These are phyloP conservation scores for Anodontia alba DNA, from an alignment of 2,888 invertebrate genomes.

Conservation along the genomic window DNA sequence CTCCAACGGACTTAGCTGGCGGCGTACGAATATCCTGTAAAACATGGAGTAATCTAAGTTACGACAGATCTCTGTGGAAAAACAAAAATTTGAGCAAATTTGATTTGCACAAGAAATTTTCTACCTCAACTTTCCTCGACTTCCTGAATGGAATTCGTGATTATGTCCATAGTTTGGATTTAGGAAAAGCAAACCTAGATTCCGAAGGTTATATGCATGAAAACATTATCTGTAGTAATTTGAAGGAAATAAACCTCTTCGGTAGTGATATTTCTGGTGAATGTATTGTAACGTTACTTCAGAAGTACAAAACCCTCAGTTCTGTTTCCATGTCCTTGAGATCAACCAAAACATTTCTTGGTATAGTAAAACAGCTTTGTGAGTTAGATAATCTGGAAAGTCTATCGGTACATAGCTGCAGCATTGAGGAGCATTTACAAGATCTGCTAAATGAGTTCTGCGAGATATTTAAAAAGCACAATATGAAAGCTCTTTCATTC, in stretches of 20 bases:
- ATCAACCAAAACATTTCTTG: background rate
- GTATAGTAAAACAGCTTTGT: background rate
- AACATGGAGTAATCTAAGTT: constrained; percentile 58
- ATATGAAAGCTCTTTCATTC: background rate
- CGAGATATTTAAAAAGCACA: background rate
- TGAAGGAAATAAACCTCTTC: constrained; percentile 43
- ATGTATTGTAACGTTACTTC: background rate
- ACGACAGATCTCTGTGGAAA: constrained; percentile 59
- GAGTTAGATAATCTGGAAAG: background rate
- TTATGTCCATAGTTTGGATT: constrained; percentile 51
- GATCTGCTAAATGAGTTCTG: background rate
- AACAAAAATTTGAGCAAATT: constrained; percentile 39
- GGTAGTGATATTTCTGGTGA: background rate
- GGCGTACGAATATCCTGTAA: constrained; percentile 56
- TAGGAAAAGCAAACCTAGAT: constrained; percentile 43
- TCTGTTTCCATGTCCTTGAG: background rate
- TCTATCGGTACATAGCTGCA: background rate
- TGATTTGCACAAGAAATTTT: constrained; percentile 31
- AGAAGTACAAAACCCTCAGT: background rate
- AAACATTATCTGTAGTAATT: constrained; percentile 52
- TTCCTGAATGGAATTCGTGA: constrained; percentile 45
- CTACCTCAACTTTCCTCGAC: constrained; percentile 44
- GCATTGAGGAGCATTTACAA: background rate
- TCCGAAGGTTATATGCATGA: constrained; percentile 46
- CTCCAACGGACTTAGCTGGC: constrained; percentile 45